Base-by-base conservation (phyloP, 2,888 invertebrate genomes). In the Napeogenes sylphis region DNA sequence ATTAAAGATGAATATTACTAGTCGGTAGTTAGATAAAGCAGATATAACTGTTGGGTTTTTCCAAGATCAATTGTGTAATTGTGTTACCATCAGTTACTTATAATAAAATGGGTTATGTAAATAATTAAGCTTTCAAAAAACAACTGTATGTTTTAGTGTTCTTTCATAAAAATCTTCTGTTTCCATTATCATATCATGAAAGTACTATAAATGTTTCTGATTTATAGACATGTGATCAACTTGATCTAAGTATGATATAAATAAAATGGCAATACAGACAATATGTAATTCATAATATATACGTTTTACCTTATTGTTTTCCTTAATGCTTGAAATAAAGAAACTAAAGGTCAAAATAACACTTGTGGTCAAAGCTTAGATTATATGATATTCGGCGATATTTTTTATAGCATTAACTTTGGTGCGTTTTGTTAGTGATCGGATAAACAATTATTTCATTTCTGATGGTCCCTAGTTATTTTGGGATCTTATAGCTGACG, bases 11-110 rank as follows among this genome's bases (percentile, higher is more conserved):
- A 5, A 42, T 42, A 42, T 10, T 42, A 42, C 10, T 42, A 42
- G 42, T 42, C 42, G 10, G 10, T 42, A 10, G 42, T 42, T 42
- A 42, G 8, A 12, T 42, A 12, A 42, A 42, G 2, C 2, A 10
- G 42, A 10, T 42, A 10, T 42, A 42, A 10, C 53, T 61, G 64
- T 64, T 30, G 45, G 66, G 63, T 46, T 63, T 66, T 66, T 55
- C 63, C 63, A 56, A 56, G 45, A 47, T 55, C 55, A 64, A 21
- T 64, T 59, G 61, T 56, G 8, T 56, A 12, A 66, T 59, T 51
- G 51, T 33, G 8, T 42, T 10, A 42, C 12, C 42, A 42, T 42
- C 8, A 10, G 8, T 35, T 35, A 35, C 35, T 35, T 10, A 42
- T 12, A 42, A 38, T 38, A 38, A 38, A 38, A 38, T 38, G 8